Evolutionary conservation across 1,140 invertebrate species (phyloP).

Genomic region (Nasonia giraulti): DNA sequence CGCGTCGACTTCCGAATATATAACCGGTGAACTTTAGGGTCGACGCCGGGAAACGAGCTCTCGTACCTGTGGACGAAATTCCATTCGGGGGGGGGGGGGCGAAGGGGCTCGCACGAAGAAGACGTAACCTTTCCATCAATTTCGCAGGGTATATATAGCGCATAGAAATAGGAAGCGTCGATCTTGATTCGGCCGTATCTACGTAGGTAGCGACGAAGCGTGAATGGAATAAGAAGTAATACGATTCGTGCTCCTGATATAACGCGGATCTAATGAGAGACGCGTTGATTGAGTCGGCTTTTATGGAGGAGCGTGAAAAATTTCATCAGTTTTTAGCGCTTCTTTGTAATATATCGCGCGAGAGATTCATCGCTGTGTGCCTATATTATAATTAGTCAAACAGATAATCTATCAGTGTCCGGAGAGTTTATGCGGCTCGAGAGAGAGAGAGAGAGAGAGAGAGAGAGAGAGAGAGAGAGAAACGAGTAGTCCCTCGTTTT

Average conservation of each 20-base stretch:
- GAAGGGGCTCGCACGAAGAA: background rate
- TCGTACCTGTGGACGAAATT: constrained; percentile 25
- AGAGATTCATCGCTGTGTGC: background rate
- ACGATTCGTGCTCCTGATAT: background rate
- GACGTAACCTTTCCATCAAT: constrained; percentile 43
- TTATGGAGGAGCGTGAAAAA: background rate
- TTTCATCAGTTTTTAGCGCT: too few relatives aligned
- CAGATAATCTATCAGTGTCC: background rate
- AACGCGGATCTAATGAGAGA: background rate
- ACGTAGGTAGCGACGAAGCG: background rate
- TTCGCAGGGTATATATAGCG: too few relatives aligned
- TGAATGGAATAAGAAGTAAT: constrained; percentile 24
- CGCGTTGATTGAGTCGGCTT: background rate
- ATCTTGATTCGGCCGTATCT: constrained; percentile 24
- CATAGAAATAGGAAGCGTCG: constrained; percentile 29
- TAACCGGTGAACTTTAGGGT: constrained; percentile 13
- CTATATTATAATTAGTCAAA: background rate
- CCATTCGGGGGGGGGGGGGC: constrained; percentile 15
- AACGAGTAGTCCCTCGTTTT: background rate
- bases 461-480: too few relatives aligned
- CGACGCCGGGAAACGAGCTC: background rate
- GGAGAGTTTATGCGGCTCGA: background rate
- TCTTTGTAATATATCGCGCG: background rate
- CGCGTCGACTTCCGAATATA: constrained; percentile 7
- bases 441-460: too few relatives aligned